Base-by-base conservation (phyloP, 2,888 invertebrate species). In the Dasysyrphus albostriatus region DNA sequence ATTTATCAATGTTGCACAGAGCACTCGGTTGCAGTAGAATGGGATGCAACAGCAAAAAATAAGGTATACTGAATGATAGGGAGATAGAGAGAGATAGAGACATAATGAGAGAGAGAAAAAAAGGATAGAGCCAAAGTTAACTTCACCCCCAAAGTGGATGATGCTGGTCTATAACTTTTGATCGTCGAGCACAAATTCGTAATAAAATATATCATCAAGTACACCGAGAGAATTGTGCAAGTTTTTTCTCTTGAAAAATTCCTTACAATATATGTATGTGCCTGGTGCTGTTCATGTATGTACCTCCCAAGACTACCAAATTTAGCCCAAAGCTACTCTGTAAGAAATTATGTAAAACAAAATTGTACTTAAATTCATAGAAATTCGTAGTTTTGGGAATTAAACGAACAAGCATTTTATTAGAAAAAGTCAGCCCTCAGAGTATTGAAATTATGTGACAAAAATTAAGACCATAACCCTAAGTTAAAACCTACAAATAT, bases 1-100 rank as follows among this genome's bases (percentile, higher is more conserved):
- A 87, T 87, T 83, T 87, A 87, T 83, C 87, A 87, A 87, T 87
- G 87, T 75, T 78, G 75, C 78, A 74, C 74, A 78, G 69, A n/a
- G n/a, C 78, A 51, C 44, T 69, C 44, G 59, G 12, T 39, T 34
- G 67, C 29, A 65, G 37, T 58, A 58, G 61, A 49, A 47, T n/a
- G 69, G 16, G 44, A 47, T 49, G 14, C 19, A 51, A 47, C 3
- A 34, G 3, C 24, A 58, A 77, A 16, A 69, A 59, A 37, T 2
- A 24, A 59, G 19, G 59, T 58, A 24, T 24, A 47, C 34, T 37
- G 8, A 63, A 54, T 12, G 24, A 16, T 19, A 39, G 51, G 3
- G n/a, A 12, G 39, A 67, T 32, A 42, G 5, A 8, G 2, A n/a
- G 24, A 24, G 14, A 51, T 0, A 14, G 6, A 10, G 5, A 42